Evolutionary conservation across 2,113 vertebrate genomes (phyloP).

Genomic region (Corydoras sp.): DNA sequence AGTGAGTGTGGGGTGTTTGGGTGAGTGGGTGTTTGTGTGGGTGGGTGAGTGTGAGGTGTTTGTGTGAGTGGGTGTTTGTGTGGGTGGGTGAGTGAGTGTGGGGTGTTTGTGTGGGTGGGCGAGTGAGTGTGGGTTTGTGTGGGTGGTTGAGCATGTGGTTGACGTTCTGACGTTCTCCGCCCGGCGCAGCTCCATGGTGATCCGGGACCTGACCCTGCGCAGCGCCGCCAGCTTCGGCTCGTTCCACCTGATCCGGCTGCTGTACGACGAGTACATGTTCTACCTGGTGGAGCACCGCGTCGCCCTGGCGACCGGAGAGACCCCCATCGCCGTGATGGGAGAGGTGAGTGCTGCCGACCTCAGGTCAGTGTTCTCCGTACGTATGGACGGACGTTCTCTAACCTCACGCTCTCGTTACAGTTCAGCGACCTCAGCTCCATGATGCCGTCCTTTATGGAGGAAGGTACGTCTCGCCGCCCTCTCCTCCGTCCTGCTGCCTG

Average conservation of each 20-base stretch:
- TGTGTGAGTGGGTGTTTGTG: no score
- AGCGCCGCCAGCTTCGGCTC: constrained; percentile 95
- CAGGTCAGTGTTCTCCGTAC: not conserved
- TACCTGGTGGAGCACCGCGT: constrained; percentile 97
- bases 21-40: no score
- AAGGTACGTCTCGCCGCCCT: constrained; percentile 73
- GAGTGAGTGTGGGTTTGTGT: no score
- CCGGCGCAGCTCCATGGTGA: constrained; percentile 89
- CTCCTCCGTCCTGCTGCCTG: no score
- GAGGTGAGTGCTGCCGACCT: constrained; percentile 68
- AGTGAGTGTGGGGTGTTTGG: no score
- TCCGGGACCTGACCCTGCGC: constrained; percentile 92
- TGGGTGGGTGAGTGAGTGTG: no score
- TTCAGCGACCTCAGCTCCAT: constrained; percentile 86
- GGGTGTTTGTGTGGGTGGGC: no score
- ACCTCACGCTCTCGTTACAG: constrained; percentile 60
- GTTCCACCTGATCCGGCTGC: constrained; percentile 94
- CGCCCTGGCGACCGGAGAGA: constrained; percentile 89
- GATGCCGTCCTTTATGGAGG: constrained; percentile 82
- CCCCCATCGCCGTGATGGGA: constrained; percentile 94
- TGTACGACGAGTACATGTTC: constrained; percentile 98
- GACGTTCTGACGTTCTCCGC: no score
- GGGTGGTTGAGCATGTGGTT: no score
- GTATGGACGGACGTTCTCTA: not conserved
- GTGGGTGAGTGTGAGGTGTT: no score